Conservation (phyloP, 2,113 vertebrate species). For the Genyomyrus donnyi region DNA sequence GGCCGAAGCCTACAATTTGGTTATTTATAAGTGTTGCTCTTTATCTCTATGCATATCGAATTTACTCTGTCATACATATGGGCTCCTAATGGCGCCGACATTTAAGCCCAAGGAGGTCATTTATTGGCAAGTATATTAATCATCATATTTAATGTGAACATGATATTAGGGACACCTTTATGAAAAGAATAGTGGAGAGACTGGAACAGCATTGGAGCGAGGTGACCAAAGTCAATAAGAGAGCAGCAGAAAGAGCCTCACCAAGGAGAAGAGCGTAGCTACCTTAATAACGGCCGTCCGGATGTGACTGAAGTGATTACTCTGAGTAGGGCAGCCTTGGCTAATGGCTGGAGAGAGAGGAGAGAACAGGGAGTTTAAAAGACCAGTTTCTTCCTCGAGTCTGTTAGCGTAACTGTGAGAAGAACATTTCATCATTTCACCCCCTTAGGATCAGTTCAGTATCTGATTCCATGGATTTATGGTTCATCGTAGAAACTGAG, state of each 20-base stretch:
- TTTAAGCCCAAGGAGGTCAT: not conserved
- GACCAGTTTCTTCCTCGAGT: not conserved
- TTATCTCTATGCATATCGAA: not conserved
- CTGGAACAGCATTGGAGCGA: not conserved
- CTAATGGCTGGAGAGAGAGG: not conserved
- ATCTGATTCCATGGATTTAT: not conserved
- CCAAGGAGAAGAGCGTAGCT: not conserved
- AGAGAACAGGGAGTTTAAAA: not conserved
- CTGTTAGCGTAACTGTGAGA: not conserved
- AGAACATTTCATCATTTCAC: not conserved
- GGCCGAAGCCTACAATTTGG: not conserved
- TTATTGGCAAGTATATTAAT: not conserved
- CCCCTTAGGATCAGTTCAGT: not conserved
- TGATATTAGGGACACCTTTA: not conserved
- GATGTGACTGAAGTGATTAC: not conserved
- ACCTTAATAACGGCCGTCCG: not conserved
- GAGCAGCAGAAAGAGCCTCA: not conserved
- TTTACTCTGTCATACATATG: not conserved
- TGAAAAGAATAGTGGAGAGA: not conserved
- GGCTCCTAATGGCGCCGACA: not conserved
- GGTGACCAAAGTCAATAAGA: not conserved
- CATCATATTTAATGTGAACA: slow-evolving; percentile 3
- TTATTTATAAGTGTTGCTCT: not conserved
- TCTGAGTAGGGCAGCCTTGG: not conserved
- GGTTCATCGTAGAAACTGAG: not conserved